Evolutionary conservation across 2,113 vertebrate genomes (phyloP).

Genomic region (Colistium nudipinnis): DNA sequence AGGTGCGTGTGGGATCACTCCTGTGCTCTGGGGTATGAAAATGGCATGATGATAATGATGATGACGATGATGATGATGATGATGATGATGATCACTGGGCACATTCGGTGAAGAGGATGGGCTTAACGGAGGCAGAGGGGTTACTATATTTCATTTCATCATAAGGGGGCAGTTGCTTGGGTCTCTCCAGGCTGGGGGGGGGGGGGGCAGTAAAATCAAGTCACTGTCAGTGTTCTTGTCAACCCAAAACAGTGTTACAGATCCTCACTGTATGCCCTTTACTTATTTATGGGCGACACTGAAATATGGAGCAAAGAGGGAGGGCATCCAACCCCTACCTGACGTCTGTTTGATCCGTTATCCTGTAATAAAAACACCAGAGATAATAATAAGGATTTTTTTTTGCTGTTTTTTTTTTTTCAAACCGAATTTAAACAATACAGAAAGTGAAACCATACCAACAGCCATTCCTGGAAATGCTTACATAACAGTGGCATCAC

Average conservation of each 20-base stretch:
- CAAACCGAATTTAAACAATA: constrained; percentile 6
- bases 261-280: constrained; percentile 30
- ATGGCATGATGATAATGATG: constrained; percentile 71
- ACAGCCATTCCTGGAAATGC: not conserved
- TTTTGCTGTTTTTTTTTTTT: not conserved
- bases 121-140: constrained; percentile 66
- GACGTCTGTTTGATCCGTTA: constrained; percentile 8
- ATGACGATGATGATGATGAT: constrained; percentile 70
- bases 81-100: constrained; percentile 66
- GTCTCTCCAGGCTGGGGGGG: constrained; percentile 46
- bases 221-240: constrained; percentile 61
- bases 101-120: constrained; percentile 66
- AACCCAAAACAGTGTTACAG: constrained; percentile 43
- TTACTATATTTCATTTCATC: constrained; percentile 64
- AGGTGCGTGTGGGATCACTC: constrained; percentile 73
- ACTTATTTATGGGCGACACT: constrained; percentile 39
- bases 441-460: constrained; percentile 60
- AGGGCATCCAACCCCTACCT: too few species aligned
- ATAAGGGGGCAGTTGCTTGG: constrained; percentile 59
- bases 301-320: constrained; percentile 27
- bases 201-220: constrained; percentile 46
- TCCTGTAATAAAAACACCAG: not conserved
- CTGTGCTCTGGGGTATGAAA: constrained; percentile 53
- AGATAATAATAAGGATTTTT: not conserved
- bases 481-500: too few species aligned